Conservation (phyloP, 2,797 vertebrate species). For the Tragopan temminckii region DNA sequence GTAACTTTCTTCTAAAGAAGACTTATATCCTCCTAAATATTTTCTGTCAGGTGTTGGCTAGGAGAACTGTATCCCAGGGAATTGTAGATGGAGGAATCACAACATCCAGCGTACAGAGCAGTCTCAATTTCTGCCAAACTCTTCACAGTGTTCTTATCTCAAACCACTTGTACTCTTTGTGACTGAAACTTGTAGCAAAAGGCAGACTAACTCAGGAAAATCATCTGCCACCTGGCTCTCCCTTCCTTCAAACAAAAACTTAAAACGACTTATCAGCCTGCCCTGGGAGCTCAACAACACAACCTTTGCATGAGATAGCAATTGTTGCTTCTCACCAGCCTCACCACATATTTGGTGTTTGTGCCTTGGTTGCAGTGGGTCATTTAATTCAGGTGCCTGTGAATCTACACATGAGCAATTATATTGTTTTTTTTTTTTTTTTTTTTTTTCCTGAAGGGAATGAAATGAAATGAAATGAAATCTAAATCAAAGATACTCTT, state of each 20-base stretch:
- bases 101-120: neutral
- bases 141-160: constrained; percentile 52
- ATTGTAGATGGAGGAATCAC: constrained; percentile 39
- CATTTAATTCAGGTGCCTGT: constrained; percentile 17
- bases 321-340: neutral
- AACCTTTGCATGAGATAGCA: neutral
- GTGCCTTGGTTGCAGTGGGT: neutral
- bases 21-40: constrained; percentile 55
- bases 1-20: constrained; percentile 61
- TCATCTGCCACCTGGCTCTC: neutral
- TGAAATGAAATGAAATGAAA: constrained; percentile 66
- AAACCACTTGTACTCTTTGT: constrained; percentile 33
- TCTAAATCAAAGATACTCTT: constrained; percentile 61
- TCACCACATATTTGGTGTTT: neutral
- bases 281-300: neutral
- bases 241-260: constrained; percentile 31
- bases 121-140: constrained; percentile 56
- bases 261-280: constrained; percentile 25
- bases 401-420: neutral
- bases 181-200: constrained; percentile 25
- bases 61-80: constrained; percentile 37
- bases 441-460: neutral
- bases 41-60: constrained; percentile 32
- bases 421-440: neutral
- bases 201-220: neutral